phyloP scores from a whole-genome alignment of 2,888 invertebrate species.

The Phrixothrix hirtus region DNA sequence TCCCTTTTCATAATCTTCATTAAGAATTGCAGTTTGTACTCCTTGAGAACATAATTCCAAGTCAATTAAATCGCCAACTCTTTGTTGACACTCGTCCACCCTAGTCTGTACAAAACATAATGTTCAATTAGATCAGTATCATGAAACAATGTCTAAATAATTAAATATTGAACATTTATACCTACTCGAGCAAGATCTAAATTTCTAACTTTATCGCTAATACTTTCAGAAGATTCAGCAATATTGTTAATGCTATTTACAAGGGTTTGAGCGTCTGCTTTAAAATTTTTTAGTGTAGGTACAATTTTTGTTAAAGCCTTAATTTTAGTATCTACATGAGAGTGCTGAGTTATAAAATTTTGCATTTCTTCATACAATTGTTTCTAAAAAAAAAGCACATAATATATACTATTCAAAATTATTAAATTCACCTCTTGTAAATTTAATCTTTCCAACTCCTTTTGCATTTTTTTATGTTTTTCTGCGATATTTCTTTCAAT shows the following conservation, averaged over 20 bases:
- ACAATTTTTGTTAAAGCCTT: constrained; percentile 79
- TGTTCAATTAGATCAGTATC: too few species aligned
- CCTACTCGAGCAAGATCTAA: constrained; percentile 88
- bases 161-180: too few species aligned
- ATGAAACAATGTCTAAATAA: too few species aligned
- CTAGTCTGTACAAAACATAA: constrained; percentile 68
- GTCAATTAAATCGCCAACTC: constrained; percentile 94
- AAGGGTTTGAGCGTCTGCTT: constrained; percentile 78
- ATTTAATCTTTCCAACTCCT: constrained; percentile 62
- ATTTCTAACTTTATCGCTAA: constrained; percentile 93
- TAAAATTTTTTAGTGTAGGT: constrained; percentile 76
- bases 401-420: not conserved
- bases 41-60: constrained; percentile 95
- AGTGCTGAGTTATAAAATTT: constrained; percentile 72
- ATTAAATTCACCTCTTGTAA: constrained; percentile 59
- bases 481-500: not conserved
- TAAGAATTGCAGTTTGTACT: constrained; percentile 90
- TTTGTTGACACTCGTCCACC: constrained; percentile 90
- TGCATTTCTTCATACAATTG: constrained; percentile 72
- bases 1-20: constrained; percentile 96
- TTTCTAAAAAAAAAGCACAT: constrained; percentile 59
- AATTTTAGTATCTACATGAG: constrained; percentile 78
- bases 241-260: constrained; percentile 85
- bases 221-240: constrained; percentile 86
- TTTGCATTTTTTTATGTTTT: constrained; percentile 60